Percentiles rank a stretch among this genome's conserved stretches.
These are phyloP conservation scores for Delia radicum DNA, from an alignment of 1,140 invertebrate species.

Conservation along the genomic window DNA sequence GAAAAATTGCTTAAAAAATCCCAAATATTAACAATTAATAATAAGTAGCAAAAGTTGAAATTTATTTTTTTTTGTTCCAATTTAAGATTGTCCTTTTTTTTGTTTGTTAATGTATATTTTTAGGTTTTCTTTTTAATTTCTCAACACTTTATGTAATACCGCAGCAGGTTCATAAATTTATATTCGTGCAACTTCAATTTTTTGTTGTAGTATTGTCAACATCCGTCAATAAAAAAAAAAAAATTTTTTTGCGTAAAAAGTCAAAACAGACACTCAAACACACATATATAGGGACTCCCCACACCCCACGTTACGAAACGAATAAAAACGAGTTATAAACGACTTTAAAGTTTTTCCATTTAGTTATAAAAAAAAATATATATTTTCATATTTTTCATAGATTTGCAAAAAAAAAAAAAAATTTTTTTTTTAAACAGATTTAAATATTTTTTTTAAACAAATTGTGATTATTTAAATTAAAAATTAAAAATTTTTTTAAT, in stretches of 20 bases:
- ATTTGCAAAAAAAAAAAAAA: neutral
- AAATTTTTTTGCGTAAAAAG: neutral
- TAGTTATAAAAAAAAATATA: neutral
- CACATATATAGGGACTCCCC: neutral
- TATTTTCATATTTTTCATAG: neutral
- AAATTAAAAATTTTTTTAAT: neutral
- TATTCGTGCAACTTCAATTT: neutral
- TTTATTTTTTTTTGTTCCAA: too few species aligned
- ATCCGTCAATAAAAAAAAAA: constrained; percentile 12
- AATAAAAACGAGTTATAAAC: constrained; percentile 15
- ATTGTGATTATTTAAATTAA: neutral
- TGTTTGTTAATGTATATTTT: too few species aligned
- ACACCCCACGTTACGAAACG: constrained; percentile 10
- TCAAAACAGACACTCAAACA: neutral
- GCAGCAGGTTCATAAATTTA: too few species aligned
- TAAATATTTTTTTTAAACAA: neutral
- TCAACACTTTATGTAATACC: constrained; percentile 1
- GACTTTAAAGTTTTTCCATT: constrained; percentile 22
- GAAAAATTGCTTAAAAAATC: neutral
- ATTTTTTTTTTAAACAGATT: neutral
- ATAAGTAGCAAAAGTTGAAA: neutral
- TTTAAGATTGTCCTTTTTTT: too few species aligned
- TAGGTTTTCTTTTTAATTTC: too few species aligned
- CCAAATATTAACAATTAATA: neutral
- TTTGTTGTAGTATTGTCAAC: neutral